These are phyloP conservation scores for Poecilia picta DNA, from an alignment of 2,797 vertebrate species.

Conservation along the genomic window DNA sequence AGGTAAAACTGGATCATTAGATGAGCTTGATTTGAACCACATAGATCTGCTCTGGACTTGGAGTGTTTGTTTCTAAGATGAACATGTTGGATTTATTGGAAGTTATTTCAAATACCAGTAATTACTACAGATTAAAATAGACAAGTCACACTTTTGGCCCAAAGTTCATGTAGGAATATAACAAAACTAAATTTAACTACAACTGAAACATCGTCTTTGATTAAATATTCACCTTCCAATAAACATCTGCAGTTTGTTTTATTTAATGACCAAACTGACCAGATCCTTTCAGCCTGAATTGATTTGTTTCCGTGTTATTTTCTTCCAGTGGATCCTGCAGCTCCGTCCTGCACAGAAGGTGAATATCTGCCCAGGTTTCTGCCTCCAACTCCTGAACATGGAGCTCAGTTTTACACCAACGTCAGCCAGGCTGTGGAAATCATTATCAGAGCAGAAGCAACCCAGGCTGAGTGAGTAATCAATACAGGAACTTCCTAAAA, in stretches of 20 bases:
- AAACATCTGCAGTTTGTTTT: no score
- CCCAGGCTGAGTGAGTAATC: slow-evolving; percentile 8
- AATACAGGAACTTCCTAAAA: no score
- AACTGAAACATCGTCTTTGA: background rate
- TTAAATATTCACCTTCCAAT: background rate
- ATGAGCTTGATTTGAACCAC: background rate
- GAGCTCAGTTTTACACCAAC: slow-evolving; percentile 19
- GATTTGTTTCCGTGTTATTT: background rate
- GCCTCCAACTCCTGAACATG: slow-evolving; percentile 49
- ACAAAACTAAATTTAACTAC: background rate
- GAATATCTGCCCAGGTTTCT: slow-evolving; percentile 54
- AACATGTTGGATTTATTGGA: no score
- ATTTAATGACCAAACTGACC: background rate
- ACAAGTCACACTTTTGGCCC: background rate
- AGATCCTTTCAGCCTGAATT: background rate
- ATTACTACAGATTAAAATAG: background rate
- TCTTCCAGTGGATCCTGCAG: slow-evolving; percentile 29
- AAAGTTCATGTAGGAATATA: background rate
- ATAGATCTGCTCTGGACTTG: background rate
- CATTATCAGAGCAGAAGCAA: slow-evolving; percentile 31
- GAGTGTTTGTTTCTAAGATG: no score
- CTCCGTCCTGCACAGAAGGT: slow-evolving; percentile 51
- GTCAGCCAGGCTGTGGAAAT: slow-evolving; percentile 32
- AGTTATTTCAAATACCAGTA: background rate
- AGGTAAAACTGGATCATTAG: slow-evolving; percentile 15